Evolutionary conservation across 1,140 invertebrate species (phyloP), one percentile per base, ranked within the genome.

Genomic region (Prorops nasuta): DNA sequence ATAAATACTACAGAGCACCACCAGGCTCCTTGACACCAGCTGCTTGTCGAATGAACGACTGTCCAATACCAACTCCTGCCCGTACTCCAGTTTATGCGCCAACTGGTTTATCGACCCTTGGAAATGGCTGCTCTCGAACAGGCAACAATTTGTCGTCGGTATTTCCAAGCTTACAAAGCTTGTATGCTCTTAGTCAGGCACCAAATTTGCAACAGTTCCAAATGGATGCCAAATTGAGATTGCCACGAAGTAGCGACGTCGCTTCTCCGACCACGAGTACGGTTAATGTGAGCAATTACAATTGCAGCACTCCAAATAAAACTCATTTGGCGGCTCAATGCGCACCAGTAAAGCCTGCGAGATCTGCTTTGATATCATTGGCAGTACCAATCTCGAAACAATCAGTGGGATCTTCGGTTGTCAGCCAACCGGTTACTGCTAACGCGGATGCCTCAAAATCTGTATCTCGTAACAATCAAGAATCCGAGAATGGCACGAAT

Each of bases 21-120:
- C 72, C 72, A 0, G 72, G 71, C 2, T 74, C 69, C 1, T 37
- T 71, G 3, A 74, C 72, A 3, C 72, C 72, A 0, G 70, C 71
- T 0, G 69, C 57, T 3, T 67, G 72, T 42, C 60, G 69, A 2
- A 60, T 69, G 0, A 42, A 19, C 9, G 71, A 72, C 12, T 63
- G 50, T 10, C 53, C 56, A 0, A 41, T 58, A 0, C 42, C 64
- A 0, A 18, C 49, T 1, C 36, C 60, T 0, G 44, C 44, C 0
- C 68, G 69, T 3, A 15, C 56, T 0, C 72, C 69, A 0, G 71
- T 74, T 12, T 74, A 73, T 7, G 72, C 72, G 0, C 67, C 69
- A 1, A 56, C 42, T 16, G 54, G 60, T 14, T 32, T 66, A 4
- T 51, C 52, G 0, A 44, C 52, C 9, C n/a, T n/a, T n/a, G 45